Evolutionary conservation across 2,113 vertebrate genomes (phyloP).

Genomic region (Urocitellus parryii): DNA sequence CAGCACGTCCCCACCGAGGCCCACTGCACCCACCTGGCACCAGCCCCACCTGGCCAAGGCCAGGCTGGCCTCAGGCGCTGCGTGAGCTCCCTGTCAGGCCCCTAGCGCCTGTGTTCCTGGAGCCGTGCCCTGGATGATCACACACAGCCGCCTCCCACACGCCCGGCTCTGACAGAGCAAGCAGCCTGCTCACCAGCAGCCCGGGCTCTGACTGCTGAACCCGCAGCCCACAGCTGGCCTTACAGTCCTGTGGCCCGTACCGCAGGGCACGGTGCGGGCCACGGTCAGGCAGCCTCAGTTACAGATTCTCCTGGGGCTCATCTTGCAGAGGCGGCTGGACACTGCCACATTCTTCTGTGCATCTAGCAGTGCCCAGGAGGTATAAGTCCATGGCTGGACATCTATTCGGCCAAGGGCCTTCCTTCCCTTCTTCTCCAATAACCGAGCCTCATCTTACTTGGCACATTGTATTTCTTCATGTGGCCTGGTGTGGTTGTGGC

Average conservation of each 20-base stretch:
- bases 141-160: slow-evolving; percentile 82
- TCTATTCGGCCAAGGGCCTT: not conserved
- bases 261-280: slow-evolving; percentile 36
- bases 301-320: not conserved
- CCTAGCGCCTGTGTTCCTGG: slow-evolving; percentile 84
- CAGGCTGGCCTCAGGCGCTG: accelerated
- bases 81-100: not conserved
- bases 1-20: not conserved
- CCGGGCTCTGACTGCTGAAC: slow-evolving; percentile 70
- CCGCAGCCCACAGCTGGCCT: slow-evolving; percentile 67
- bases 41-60: not conserved
- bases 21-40: not conserved
- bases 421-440: no score
- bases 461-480: accelerated
- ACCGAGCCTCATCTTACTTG: not conserved
- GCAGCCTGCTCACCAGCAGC: slow-evolving; percentile 59
- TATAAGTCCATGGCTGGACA: accelerated
- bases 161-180: no score
- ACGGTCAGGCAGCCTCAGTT: slow-evolving; percentile 7
- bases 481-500: not conserved
- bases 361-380: not conserved
- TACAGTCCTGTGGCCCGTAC: slow-evolving; percentile 36
- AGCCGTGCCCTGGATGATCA: slow-evolving; percentile 70
- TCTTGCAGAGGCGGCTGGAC: not conserved
- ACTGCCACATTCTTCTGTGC: accelerated